Evolutionary conservation across 92 coral and sea anemone genomes (phyloP), one percentile per base, ranked within the genome.

Genomic region (Parazoanthus atlanticus): DNA sequence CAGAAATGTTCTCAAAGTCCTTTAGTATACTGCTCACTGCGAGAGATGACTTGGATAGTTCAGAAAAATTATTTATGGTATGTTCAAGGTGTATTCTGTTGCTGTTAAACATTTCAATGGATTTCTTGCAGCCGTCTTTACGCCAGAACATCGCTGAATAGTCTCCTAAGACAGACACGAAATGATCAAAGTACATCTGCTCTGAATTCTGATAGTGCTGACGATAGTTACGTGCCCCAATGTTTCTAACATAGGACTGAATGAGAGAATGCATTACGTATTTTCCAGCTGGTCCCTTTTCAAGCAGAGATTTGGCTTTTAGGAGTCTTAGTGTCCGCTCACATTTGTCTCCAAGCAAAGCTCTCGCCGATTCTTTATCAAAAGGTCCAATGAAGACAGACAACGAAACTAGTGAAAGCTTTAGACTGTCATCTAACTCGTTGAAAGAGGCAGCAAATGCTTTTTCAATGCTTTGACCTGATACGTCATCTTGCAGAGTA

Each of bases 321-420:
- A 86, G 80, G 6, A 88, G 73, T 1, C 82, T 79, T 13, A 90
- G 70, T 49, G 49, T 86, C 36, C 67, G 17, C 13, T 72, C 89
- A 16, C 26, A 33, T 25, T 52, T 23, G 29, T 69, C 83, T 6
- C 54, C 49, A 29, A 86, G 33, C 23, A 73, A 88, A 46, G 90
- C 87, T 32, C 90, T 82, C 34, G 91, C 93, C 9, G 94, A 88
- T 41, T 66, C 79, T 23, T 54, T 76, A 8, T 83, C 61, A 87
- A 92, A 92, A 23, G 88, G 67, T 30, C 93, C 91, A 8, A 71
- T 85, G 34, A 92, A 90, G 19, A 90, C 86, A 34, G 93, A 82
- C 70, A 90, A 31, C 2, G 79, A 75, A 28, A 88, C 76, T 11
- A 92, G 79, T 16, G 89, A 71, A 0, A 46, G 82, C 78, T 79